A percentile compares a stretch with the other conserved stretches of the same genome.
These are phyloP conservation scores for Tetragnatha versicolor DNA, from an alignment of 1,140 invertebrate species.

Conservation along the genomic window DNA sequence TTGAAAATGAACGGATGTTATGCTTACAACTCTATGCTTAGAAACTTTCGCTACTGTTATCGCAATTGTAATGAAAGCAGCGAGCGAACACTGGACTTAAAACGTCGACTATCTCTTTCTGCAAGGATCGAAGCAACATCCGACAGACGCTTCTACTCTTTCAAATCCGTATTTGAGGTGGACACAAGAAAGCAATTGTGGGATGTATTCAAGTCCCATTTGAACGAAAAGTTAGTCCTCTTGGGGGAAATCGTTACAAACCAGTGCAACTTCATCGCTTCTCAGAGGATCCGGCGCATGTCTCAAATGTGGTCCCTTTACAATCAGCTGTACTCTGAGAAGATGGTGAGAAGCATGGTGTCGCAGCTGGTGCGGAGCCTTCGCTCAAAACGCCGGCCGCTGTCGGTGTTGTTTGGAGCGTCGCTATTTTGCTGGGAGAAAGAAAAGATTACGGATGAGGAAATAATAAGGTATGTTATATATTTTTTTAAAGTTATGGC, in stretches of 20 bases:
- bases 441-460: constrained; percentile 61
- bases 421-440: constrained; percentile 62
- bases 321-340: constrained; percentile 60
- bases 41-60: constrained; percentile 35
- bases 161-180: constrained; percentile 39
- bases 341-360: constrained; percentile 57
- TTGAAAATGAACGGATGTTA: constrained; percentile 34
- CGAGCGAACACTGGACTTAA: constrained; percentile 11
- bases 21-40: constrained; percentile 32
- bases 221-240: constrained; percentile 56
- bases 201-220: constrained; percentile 19
- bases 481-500: too few species aligned
- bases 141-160: background rate
- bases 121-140: background rate
- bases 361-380: constrained; percentile 53
- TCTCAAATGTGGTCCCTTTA: constrained; percentile 60
- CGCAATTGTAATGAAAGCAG: constrained; percentile 14
- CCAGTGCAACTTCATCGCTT: constrained; percentile 61
- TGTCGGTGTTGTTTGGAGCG: constrained; percentile 58
- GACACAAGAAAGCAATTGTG: constrained; percentile 35
- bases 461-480: constrained; percentile 60
- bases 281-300: constrained; percentile 60
- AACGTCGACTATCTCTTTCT: constrained; percentile 15
- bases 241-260: constrained; percentile 58
- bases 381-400: constrained; percentile 44